Conservation (phyloP, 2,888 invertebrate species). For the Seira musarum region DNA sequence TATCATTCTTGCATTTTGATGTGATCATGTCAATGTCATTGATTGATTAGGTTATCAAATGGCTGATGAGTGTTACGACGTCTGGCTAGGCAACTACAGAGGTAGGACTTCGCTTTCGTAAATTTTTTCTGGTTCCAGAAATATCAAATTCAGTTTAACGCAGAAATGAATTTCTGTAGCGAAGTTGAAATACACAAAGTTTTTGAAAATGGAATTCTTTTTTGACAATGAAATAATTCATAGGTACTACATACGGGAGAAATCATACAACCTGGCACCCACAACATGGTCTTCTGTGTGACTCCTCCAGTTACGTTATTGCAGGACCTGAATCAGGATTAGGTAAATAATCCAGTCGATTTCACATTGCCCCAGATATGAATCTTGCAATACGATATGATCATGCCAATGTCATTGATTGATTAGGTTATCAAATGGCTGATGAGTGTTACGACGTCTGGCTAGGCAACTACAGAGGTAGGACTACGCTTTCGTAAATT, state of each 20-base stretch:
- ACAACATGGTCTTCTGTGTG: slow-evolving; percentile 73
- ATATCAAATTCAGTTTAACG: too few species aligned
- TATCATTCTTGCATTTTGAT: background rate
- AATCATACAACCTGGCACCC: slow-evolving; percentile 55
- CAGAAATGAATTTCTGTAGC: too few species aligned
- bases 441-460: slow-evolving; percentile 48
- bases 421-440: background rate
- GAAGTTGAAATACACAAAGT: too few species aligned
- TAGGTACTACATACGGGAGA: slow-evolving; percentile 65
- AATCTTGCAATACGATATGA: background rate
- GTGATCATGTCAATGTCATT: background rate
- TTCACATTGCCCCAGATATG: background rate
- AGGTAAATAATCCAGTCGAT: too few species aligned
- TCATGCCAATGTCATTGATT: background rate
- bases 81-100: slow-evolving; percentile 65
- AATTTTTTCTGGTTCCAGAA: too few species aligned
- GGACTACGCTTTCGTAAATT: too few species aligned
- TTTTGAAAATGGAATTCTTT: too few species aligned
- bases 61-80: slow-evolving; percentile 67
- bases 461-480: slow-evolving; percentile 60
- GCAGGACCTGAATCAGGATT: slow-evolving; percentile 73
- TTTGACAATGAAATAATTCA: too few species aligned
- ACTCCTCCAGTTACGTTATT: slow-evolving; percentile 73
- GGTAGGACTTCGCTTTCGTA: too few species aligned
- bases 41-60: slow-evolving; percentile 60